Percentiles rank a stretch among this genome's conserved stretches.
Conservation (phyloP, 2,888 invertebrate species). For the Spialia ferax region DNA sequence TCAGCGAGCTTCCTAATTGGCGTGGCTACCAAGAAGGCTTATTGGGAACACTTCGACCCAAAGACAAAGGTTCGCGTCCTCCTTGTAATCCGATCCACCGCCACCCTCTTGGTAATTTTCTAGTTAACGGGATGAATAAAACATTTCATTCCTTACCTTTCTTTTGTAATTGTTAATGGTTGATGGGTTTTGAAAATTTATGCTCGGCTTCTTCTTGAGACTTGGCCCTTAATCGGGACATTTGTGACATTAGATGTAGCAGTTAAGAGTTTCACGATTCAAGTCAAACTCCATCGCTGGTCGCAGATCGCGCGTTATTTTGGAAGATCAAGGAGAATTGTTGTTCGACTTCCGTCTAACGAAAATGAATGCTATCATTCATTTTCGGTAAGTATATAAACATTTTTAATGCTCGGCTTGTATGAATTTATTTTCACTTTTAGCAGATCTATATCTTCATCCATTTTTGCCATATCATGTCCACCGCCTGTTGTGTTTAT, state of each 20-base stretch:
- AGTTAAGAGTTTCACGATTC: constrained; percentile 46
- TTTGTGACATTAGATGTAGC: constrained; percentile 64
- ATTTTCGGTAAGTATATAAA: too few relatives aligned
- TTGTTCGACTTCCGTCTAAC: constrained; percentile 19
- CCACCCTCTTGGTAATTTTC: constrained; percentile 84
- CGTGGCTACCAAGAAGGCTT: constrained; percentile 75
- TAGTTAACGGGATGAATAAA: constrained; percentile 86
- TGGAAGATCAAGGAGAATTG: constrained; percentile 45
- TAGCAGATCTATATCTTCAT: too few relatives aligned
- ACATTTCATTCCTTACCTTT: constrained; percentile 85
- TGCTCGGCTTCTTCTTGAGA: constrained; percentile 69
- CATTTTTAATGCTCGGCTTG: too few relatives aligned
- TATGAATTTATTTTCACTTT: too few relatives aligned
- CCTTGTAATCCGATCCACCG: constrained; percentile 81
- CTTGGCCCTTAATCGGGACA: constrained; percentile 59
- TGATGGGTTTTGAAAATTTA: constrained; percentile 83
- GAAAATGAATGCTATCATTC: too few relatives aligned
- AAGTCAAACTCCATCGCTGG: not conserved
- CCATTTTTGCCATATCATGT: too few relatives aligned
- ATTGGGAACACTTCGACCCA: constrained; percentile 78
- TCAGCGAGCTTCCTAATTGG: constrained; percentile 72
- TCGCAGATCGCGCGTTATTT: not conserved
- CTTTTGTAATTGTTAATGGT: constrained; percentile 86
- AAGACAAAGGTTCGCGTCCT: constrained; percentile 79
- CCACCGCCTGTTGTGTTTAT: too few relatives aligned